Base-by-base conservation (phyloP, 2,888 invertebrate species). In the Drosophila mayaguana region DNA sequence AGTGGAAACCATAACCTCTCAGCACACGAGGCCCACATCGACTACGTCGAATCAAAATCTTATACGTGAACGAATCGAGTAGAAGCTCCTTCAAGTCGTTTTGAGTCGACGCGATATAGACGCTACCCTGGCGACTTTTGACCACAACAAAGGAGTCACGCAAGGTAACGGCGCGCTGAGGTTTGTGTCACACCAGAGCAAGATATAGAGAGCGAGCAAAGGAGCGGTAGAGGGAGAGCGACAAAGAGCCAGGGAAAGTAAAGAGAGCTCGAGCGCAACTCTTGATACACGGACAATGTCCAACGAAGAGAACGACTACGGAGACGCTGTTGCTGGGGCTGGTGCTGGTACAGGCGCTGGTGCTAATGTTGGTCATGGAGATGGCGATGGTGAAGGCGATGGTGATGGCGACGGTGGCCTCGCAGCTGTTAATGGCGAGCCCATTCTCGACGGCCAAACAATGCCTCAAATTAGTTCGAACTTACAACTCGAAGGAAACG, bases 391-490 rank as follows among this genome's bases (percentile, higher is more conserved):
- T 42, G 63, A 72, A 51, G 68, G 59, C 53, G 68, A 69, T 34
- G 68, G 61, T 36, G 72, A 66, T 38, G 77, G 53, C 42, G 82
- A 55, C 53, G 78, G 63, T 53, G 73, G 67, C 78, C 78, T 73
- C 75, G 88, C 79, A 76, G 86, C 83, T 81, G 80, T 78, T 88
- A 88, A 78, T 88, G 76, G 78, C 72, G 88, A 88, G 83, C 65
- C 83, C 78, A 65, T 88, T 78, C 90, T 88, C 60, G 83, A 73
- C 80, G 91, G 91, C 84, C 88, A 91, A 81, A 83, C 78, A 83
- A 90, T 90, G 92, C 86, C 91, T 82, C 89, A 91, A 91, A 90
- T 91, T 91, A 91, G 92, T 91, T 84, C 91, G 84, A 90, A 90
- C 85, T 82, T 90, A 90, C 90, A 91, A 81, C 87, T 89, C 89